Percentiles rank a stretch among this genome's conserved stretches.
These are phyloP conservation scores for Chiloscyllium punctatum DNA, from an alignment of 2,797 vertebrate genomes.

Conservation along the genomic window DNA sequence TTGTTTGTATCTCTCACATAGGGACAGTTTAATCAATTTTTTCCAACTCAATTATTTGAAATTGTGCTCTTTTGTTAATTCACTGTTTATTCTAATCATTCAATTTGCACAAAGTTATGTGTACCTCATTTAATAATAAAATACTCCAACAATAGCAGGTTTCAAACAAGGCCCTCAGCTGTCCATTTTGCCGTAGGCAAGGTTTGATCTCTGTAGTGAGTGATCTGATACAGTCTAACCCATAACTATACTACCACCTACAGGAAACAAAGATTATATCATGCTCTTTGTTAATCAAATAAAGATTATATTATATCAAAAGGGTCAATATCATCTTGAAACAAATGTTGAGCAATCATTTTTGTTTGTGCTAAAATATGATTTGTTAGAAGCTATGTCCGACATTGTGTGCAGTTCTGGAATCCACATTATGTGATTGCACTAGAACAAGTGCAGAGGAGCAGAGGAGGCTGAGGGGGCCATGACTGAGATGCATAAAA, in stretches of 20 bases:
- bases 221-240: not conserved
- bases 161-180: not conserved
- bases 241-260: slow-evolving; percentile 3
- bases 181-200: not conserved
- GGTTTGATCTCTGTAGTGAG: not conserved
- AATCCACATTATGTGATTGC: too few species aligned
- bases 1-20: not conserved
- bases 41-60: not conserved
- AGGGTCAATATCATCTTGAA: not conserved
- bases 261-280: not conserved
- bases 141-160: not conserved
- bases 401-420: too few species aligned
- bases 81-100: not conserved
- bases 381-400: not conserved
- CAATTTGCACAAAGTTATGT: not conserved
- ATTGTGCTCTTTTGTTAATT: not conserved
- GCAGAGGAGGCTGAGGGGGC: too few species aligned
- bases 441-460: too few species aligned
- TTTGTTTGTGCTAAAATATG: not conserved
- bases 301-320: not conserved
- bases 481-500: too few species aligned
- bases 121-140: not conserved
- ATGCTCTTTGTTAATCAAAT: not conserved
- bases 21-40: not conserved
- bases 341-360: not conserved